These are phyloP conservation scores for Misgurnus anguillicaudatus DNA, from an alignment of 2,113 vertebrate genomes.

Conservation along the genomic window DNA sequence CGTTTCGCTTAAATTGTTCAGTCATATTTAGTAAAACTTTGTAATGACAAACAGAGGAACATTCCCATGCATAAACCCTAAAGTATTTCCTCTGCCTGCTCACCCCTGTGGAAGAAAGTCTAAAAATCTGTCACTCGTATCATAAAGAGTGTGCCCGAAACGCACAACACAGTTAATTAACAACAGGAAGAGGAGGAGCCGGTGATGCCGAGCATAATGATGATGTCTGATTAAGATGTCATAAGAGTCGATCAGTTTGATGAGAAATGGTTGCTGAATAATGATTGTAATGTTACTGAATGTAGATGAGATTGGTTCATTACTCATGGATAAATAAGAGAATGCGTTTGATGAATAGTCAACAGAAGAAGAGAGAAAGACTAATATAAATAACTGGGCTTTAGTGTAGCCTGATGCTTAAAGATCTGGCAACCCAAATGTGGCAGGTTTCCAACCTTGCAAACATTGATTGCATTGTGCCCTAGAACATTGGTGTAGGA, in stretches of 20 bases:
- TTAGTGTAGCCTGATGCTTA: too few relatives aligned
- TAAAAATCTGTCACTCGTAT: not conserved
- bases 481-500: too few relatives aligned
- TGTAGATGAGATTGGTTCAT: conserved; percentile 14
- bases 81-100: not conserved
- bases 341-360: conserved; percentile 18
- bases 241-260: conserved; percentile 16
- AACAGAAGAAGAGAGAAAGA: conserved; percentile 26
- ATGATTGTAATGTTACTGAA: conserved; percentile 1
- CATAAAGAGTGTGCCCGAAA: not conserved
- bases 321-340: not conserved
- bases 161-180: conserved; percentile 12
- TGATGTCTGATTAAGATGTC: conserved; percentile 31
- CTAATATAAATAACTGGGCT: not conserved
- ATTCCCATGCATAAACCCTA: not conserved
- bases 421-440: too few relatives aligned
- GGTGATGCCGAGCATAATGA: conserved; percentile 8
- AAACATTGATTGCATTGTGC: too few relatives aligned
- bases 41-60: too few relatives aligned
- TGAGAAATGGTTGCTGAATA: conserved; percentile 22
- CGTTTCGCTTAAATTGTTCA: too few relatives aligned
- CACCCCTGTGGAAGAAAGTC: not conserved
- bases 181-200: conserved; percentile 9
- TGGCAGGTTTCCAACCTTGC: too few relatives aligned
- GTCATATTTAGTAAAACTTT: too few relatives aligned